A percentile compares a stretch with the other conserved stretches of the same genome.
phyloP scores from a whole-genome alignment of 2,113 vertebrate species.

The Todiramphus saurophagus region DNA sequence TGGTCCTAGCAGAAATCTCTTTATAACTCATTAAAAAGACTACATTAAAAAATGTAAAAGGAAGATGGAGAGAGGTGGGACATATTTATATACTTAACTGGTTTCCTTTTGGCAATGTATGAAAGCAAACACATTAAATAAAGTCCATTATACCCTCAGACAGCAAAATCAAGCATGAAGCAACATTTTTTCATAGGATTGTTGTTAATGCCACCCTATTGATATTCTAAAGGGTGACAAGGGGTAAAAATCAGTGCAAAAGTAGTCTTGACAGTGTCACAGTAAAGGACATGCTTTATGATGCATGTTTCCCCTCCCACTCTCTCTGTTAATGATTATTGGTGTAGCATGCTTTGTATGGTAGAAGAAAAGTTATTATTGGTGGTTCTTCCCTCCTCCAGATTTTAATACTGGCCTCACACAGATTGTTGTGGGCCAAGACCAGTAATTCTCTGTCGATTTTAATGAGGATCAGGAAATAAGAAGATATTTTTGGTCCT shows the following conservation, averaged over 20 bases:
- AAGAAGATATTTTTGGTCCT: background rate
- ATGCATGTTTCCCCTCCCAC: background rate
- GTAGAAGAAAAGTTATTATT: background rate
- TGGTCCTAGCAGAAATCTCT: background rate
- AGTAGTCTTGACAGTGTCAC: background rate
- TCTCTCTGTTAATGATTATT: background rate
- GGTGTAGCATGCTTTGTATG: background rate
- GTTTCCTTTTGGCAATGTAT: background rate
- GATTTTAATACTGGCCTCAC: slow-evolving; percentile 2
- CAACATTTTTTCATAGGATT: background rate
- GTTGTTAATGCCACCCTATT: background rate
- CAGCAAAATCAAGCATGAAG: background rate
- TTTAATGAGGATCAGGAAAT: slow-evolving; percentile 39
- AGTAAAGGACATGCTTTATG: background rate
- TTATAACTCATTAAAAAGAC: background rate
- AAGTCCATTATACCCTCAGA: background rate
- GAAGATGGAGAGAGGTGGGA: background rate
- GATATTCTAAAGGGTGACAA: background rate
- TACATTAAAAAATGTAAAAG: background rate
- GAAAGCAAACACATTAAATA: background rate
- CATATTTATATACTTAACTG: background rate
- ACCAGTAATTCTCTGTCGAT: background rate
- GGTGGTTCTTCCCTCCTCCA: background rate
- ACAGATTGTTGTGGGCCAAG: background rate
- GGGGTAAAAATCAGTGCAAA: background rate